Percentiles rank a stretch among this genome's conserved stretches.
phyloP scores from a whole-genome alignment of 2,113 vertebrate species.

The Onychostoma macrolepis region DNA sequence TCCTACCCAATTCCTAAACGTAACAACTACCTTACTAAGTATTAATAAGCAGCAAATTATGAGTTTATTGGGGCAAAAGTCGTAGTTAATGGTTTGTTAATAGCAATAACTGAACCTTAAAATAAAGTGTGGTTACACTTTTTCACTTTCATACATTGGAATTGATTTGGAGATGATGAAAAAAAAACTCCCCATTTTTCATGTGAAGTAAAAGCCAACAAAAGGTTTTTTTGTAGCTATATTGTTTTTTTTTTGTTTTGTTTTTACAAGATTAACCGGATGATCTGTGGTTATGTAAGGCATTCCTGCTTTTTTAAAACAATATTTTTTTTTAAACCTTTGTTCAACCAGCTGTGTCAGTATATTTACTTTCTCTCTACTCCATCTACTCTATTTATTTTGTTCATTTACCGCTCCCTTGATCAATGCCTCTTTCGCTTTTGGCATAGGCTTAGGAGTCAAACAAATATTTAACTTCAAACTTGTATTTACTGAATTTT shows the following conservation, averaged over 20 bases:
- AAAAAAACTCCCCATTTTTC: background rate
- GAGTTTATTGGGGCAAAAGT: too few relatives aligned
- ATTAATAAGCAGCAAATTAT: too few relatives aligned
- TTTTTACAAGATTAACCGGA: background rate
- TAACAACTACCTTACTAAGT: too few relatives aligned
- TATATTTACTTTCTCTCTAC: conserved; percentile 25
- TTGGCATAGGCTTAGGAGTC: background rate
- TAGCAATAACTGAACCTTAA: too few relatives aligned
- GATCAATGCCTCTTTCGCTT: background rate
- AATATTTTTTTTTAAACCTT: background rate
- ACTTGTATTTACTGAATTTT: background rate
- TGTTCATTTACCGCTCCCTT: background rate
- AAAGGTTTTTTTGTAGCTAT: background rate
- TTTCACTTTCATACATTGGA: background rate
- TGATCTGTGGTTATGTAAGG: conserved; percentile 17
- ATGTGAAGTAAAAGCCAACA: background rate
- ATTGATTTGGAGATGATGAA: background rate
- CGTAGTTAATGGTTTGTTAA: too few relatives aligned
- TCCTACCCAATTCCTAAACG: too few relatives aligned
- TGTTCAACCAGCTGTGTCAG: conserved; percentile 5
- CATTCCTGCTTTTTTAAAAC: background rate
- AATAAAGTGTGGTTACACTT: too few relatives aligned
- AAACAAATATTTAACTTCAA: background rate
- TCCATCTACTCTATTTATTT: background rate
- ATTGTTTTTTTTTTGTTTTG: too few relatives aligned